These are phyloP conservation scores for Diaphora mendica DNA, from an alignment of 2,888 invertebrate genomes.

Conservation along the genomic window DNA sequence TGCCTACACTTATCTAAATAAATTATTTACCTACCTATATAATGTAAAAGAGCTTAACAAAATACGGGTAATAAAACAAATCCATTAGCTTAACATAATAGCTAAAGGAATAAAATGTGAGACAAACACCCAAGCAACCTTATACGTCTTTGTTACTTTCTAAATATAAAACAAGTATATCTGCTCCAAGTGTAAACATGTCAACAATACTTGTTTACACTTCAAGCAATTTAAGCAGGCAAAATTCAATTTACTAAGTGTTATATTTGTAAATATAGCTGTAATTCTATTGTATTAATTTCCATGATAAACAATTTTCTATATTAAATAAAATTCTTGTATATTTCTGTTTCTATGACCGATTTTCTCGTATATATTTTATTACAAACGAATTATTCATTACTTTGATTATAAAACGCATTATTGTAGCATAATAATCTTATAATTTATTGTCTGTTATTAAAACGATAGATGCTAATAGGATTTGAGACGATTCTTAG, in stretches of 20 bases:
- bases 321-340: neutral
- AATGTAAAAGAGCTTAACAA: neutral
- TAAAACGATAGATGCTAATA: neutral
- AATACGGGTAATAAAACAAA: neutral
- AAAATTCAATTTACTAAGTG: neutral
- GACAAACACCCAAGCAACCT: neutral
- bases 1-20: neutral
- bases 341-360: neutral
- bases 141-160: neutral
- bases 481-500: neutral
- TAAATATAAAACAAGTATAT: conserved; percentile 1
- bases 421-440: neutral
- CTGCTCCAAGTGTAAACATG: neutral
- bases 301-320: neutral
- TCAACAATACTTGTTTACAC: conserved; percentile 6
- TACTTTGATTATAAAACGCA: neutral
- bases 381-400: neutral
- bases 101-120: neutral
- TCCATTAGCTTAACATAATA: neutral
- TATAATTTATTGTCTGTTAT: neutral
- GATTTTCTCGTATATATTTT: neutral
- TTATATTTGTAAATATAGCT: neutral
- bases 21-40: neutral
- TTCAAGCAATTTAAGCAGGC: neutral
- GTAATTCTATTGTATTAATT: conserved; percentile 3